Evolutionary conservation across 2,888 invertebrate species (phyloP), one percentile per base, ranked within the genome.

Genomic region (Amiota mariae): DNA sequence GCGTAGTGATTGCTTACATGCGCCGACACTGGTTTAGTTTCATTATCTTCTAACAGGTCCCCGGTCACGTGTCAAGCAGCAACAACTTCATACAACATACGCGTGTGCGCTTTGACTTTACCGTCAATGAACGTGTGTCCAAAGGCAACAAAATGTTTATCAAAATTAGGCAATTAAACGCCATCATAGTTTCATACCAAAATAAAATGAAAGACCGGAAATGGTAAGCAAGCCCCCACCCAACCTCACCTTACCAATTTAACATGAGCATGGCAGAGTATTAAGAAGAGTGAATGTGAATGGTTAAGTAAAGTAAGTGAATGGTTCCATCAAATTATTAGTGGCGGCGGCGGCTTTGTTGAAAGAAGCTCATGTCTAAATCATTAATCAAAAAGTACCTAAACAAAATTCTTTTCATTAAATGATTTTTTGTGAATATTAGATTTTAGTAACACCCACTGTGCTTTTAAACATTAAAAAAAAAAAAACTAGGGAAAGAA

Each of bases 81-180:
- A 66, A 63, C 63, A 46, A 24, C 48, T 4, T 36, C 36, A 36
- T 36, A 36, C 36, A 36, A 36, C 36, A 36, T 6, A 36, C 6
- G 20, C 66, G 48, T 49, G 66, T 66, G 66, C 48, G 20, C 48
- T 66, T 66, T 66, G 48, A 66, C 66, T 66, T 15, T 2, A n/a
- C 9, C 24, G 36, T 15, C 8, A 9, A 49, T 18, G 18, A n/a
- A 18, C 15, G 47, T 47, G 64, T 47, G 47, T 46, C 47, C 47
- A 64, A 64, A 57, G 11, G 15, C 46, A 64, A 47, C 12, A 63
- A 63, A 15, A 61, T 18, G 24, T 6, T 18, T 61, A 10, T 15
- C n/a, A 61, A 61, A 61, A 10, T 61, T 61, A 18, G 10, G 11
- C 61, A 61, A 8, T 61, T 51, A 51, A 51, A 51, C n/a, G 8